Evolutionary conservation across 2,797 vertebrate species (phyloP), one percentile per base, ranked within the genome.

Genomic region (Falco columbarius): DNA sequence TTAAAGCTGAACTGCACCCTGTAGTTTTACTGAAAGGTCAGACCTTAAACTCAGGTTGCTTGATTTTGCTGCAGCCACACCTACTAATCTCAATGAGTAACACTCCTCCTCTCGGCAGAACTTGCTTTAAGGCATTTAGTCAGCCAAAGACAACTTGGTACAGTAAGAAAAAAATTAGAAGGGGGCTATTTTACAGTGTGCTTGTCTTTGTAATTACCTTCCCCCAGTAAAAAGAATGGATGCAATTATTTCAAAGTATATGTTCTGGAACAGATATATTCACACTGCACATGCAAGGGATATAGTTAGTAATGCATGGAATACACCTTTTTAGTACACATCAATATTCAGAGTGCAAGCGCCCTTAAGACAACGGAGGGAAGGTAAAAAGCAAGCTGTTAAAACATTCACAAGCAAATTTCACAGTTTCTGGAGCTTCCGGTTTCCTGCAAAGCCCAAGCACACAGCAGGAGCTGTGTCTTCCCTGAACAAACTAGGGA

Each of bases 41-140:
- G 76, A 86, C 38, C 86, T 85, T 66, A 66, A 34, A 97, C 81
- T 38, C 42, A 63, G 72, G 77, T 79, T 91, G 80, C 81, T 66
- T 66, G 71, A 95, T 94, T 95, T 97, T 94, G 86, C 68, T 68
- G 68, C 71, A 81, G 90, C 86, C 84, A 91, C 93, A 87, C 81
- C 96, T 96, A 75, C 81, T 93, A 76, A 94, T 92, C 90, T 95
- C 83, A 93, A 65, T 68, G 80, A 95, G 74, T 77, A 95, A 91
- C 66, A 88, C 97, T 94, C 96, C 95, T 93, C 95, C 95, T 95
- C 92, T 95, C 86, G 29, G 72, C 84, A 65, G 44, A 95, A 92
- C 82, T 90, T 93, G 90, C 95, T 93, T 55, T 18, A 3, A 97
- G 89, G 88, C 92, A 82, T 86, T 94, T 87, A 82, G 85, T 96